These are phyloP conservation scores for Teleopsis dalmanni DNA, from an alignment of 1,140 invertebrate genomes.

Conservation along the genomic window DNA sequence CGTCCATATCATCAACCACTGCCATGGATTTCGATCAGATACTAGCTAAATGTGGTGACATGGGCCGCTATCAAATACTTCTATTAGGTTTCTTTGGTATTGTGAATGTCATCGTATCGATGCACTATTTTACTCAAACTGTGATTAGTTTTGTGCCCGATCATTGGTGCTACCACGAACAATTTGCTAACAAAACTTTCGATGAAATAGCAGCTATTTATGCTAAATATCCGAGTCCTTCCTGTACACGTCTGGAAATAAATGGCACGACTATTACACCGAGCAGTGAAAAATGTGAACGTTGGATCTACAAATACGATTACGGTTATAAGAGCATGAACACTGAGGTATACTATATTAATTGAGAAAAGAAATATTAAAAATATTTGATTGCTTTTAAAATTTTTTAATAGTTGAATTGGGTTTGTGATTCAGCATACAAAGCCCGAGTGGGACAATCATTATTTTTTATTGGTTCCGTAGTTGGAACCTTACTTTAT, in stretches of 20 bases:
- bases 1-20: background rate
- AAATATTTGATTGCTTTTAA: background rate
- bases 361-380: background rate
- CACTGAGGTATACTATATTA: slow-evolving; percentile 52
- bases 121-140: slow-evolving; percentile 53
- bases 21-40: slow-evolving; percentile 53
- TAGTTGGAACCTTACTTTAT: slow-evolving; percentile 52
- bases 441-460: slow-evolving; percentile 53
- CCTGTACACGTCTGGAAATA: slow-evolving; percentile 32
- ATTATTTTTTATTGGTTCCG: slow-evolving; percentile 54
- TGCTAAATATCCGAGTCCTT: slow-evolving; percentile 28
- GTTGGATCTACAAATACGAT: slow-evolving; percentile 48
- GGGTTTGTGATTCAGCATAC: slow-evolving; percentile 55
- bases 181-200: slow-evolving; percentile 37
- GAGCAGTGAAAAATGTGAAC: slow-evolving; percentile 37
- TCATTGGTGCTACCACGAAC: slow-evolving; percentile 43
- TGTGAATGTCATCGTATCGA: slow-evolving; percentile 50
- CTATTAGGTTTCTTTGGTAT: slow-evolving; percentile 52
- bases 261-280: slow-evolving; percentile 23
- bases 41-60: slow-evolving; percentile 53
- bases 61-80: slow-evolving; percentile 54
- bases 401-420: slow-evolving; percentile 47
- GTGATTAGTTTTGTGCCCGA: slow-evolving; percentile 50
- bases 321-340: slow-evolving; percentile 51
- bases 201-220: slow-evolving; percentile 38